A percentile compares a stretch with the other conserved stretches of the same genome.
Evolutionary conservation across 2,113 vertebrate species (phyloP).

Genomic region (Peromyscus leucopus): DNA sequence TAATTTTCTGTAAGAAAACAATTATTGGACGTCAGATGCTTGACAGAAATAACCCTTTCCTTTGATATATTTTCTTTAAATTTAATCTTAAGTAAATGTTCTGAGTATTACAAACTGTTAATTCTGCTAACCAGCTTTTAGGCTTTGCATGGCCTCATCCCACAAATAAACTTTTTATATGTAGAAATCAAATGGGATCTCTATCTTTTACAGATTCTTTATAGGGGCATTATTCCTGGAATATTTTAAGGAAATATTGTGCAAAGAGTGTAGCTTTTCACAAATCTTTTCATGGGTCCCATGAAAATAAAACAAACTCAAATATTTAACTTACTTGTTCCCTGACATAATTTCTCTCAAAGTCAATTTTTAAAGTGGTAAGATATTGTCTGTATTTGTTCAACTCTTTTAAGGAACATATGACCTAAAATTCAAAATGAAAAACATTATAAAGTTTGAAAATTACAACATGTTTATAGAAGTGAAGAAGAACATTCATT

Average conservation of each 20-base stretch:
- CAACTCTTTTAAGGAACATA: slow-evolving; percentile 81
- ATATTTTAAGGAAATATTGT: slow-evolving; percentile 44
- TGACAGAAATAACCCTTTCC: slow-evolving; percentile 39
- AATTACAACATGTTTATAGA: slow-evolving; percentile 35
- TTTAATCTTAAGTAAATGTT: slow-evolving; percentile 46
- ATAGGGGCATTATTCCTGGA: slow-evolving; percentile 4
- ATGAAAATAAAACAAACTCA: slow-evolving; percentile 41
- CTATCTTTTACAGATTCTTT: slow-evolving; percentile 6
- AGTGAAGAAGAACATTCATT: slow-evolving; percentile 23
- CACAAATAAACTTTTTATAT: slow-evolving; percentile 8
- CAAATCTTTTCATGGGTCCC: background rate
- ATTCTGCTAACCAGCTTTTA: slow-evolving; percentile 8
- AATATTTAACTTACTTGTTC: slow-evolving; percentile 81
- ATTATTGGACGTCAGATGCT: background rate
- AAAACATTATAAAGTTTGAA: slow-evolving; percentile 21
- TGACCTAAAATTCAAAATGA: slow-evolving; percentile 66
- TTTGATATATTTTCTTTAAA: slow-evolving; percentile 41
- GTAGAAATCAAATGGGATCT: slow-evolving; percentile 36
- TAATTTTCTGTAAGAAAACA: slow-evolving; percentile 72
- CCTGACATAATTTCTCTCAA: slow-evolving; percentile 78
- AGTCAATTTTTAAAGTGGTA: slow-evolving; percentile 81
- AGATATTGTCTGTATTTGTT: slow-evolving; percentile 83
- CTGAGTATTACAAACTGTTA: slow-evolving; percentile 40
- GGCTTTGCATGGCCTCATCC: background rate
- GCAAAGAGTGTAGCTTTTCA: slow-evolving; percentile 29